Conservation (phyloP, 2,797 vertebrate species). For the Oreonectes daqikongensis region DNA sequence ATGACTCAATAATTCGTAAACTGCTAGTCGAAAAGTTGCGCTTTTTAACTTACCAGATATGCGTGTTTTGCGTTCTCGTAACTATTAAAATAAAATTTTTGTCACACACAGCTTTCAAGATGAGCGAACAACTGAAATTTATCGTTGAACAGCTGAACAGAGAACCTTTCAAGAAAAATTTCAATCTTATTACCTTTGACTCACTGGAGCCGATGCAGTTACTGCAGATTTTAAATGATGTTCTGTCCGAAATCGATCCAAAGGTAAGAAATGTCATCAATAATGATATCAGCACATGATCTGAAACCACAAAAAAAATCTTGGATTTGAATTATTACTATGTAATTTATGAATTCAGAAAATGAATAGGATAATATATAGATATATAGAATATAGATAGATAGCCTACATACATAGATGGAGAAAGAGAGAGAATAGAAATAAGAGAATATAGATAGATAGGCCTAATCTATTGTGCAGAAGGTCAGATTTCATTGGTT, state of each 20-base stretch:
- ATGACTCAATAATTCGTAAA: not conserved
- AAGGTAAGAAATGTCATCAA: conserved; percentile 78
- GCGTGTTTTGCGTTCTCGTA: not conserved
- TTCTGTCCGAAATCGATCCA: conserved; percentile 92
- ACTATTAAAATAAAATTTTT: not conserved
- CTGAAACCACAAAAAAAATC: too few species aligned
- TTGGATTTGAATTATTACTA: too few species aligned
- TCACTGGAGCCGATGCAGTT: conserved; percentile 91
- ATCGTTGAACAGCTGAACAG: conserved; percentile 93
- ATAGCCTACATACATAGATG: too few species aligned
- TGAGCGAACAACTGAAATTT: conserved; percentile 93
- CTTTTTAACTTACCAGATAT: not conserved
- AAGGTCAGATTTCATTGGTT: too few species aligned
- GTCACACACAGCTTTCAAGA: conserved; percentile 59
- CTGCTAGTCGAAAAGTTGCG: not conserved
- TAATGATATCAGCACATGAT: too few species aligned
- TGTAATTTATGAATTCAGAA: too few species aligned
- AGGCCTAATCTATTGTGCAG: too few species aligned
- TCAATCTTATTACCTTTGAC: conserved; percentile 96
- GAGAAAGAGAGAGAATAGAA: too few species aligned
- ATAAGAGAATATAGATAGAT: too few species aligned
- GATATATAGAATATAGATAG: too few species aligned
- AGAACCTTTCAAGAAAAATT: conserved; percentile 93
- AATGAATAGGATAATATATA: too few species aligned
- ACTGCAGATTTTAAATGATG: conserved; percentile 91